phyloP scores from a whole-genome alignment of 1,140 invertebrate species.

The Camponotus vicinus region DNA sequence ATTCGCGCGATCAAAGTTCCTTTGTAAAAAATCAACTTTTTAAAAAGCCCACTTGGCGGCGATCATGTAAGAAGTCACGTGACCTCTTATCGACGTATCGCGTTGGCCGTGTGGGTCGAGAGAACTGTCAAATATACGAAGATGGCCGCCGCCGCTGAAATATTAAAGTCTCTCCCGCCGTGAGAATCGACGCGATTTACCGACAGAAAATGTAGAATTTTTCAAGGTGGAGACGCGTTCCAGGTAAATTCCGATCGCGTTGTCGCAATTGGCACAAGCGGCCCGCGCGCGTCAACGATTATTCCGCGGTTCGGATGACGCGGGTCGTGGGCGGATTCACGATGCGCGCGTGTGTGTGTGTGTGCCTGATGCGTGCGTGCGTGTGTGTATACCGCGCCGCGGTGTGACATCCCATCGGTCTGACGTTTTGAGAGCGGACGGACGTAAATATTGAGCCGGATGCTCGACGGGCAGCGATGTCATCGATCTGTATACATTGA shows the following conservation, averaged over 20 bases:
- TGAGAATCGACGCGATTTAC: conserved; percentile 65
- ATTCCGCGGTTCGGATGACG: conserved; percentile 36
- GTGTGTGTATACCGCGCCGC: neutral
- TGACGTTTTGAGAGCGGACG: conserved; percentile 76
- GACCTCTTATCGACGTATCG: conserved; percentile 80
- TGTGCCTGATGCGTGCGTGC: neutral
- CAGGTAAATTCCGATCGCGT: conserved; percentile 74
- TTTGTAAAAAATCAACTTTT: neutral
- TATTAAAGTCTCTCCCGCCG: conserved; percentile 75
- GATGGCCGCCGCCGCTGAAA: conserved; percentile 81
- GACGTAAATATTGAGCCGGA: conserved; percentile 79
- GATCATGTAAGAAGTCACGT: conserved; percentile 67
- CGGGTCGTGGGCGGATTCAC: conserved; percentile 70
- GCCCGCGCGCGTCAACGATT: conserved; percentile 13
- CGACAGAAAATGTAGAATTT: conserved; percentile 79
- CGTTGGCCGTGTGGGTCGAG: conserved; percentile 62
- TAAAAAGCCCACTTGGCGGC: neutral
- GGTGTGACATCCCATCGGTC: conserved; percentile 71
- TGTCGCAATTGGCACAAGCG: neutral
- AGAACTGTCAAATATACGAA: conserved; percentile 73
- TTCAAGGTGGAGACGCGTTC: conserved; percentile 59
- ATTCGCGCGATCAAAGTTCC: neutral
- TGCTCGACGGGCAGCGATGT: conserved; percentile 54
- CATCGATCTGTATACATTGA: conserved; percentile 37
- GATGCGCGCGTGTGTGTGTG: neutral